Percentiles rank a stretch among this genome's conserved stretches.
Evolutionary conservation across 2,113 vertebrate genomes (phyloP).

Genomic region (Oceanodroma tethys): DNA sequence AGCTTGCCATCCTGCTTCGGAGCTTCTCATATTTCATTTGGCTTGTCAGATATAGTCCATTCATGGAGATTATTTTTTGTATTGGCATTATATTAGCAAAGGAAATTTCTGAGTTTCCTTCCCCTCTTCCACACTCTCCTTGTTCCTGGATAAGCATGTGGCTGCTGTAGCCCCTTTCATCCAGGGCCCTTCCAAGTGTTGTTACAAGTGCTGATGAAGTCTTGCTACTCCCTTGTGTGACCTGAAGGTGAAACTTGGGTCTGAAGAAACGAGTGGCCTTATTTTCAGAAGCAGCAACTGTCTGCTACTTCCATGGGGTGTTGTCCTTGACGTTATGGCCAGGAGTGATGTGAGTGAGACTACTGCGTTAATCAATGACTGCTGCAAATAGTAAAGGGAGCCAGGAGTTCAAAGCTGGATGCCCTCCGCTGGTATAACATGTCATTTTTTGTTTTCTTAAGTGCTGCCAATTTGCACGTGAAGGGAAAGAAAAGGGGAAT

Average conservation of each 20-base stretch:
- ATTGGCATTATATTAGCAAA: background rate
- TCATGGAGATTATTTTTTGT: background rate
- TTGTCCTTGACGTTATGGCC: background rate
- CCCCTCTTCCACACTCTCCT: background rate
- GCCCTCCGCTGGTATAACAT: background rate
- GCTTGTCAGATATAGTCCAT: background rate
- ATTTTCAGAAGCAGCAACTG: background rate
- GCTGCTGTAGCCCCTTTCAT: background rate
- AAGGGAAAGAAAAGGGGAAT: background rate
- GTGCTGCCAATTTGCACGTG: background rate
- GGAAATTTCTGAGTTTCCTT: background rate
- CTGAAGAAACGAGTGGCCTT: background rate
- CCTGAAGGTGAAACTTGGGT: background rate
- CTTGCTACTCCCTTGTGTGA: background rate
- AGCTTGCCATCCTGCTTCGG: background rate
- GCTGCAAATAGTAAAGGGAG: background rate
- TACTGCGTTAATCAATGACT: background rate
- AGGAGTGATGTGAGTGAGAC: background rate
- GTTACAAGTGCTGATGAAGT: background rate
- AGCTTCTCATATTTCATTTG: constrained; percentile 33
- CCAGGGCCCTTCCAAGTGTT: background rate
- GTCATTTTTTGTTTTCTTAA: background rate
- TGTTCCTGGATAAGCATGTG: background rate
- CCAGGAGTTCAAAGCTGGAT: background rate
- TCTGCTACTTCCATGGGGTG: background rate